A percentile compares a stretch with the other conserved stretches of the same genome.
phyloP scores from a whole-genome alignment of 2,113 vertebrate genomes.

The Acanthochromis polyacanthus region DNA sequence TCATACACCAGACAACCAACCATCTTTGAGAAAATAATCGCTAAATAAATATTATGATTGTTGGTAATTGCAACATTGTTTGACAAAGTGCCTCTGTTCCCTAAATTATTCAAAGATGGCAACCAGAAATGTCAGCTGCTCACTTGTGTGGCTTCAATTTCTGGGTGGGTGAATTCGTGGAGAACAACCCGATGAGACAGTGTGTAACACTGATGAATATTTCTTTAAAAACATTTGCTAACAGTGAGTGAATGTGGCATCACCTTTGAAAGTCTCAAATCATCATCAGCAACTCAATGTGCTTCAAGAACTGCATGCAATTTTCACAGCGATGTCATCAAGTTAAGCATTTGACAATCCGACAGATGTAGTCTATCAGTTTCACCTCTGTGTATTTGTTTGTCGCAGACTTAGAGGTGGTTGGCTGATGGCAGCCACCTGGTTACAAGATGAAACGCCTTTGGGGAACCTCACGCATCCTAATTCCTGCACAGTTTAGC shows the following conservation, averaged over 20 bases:
- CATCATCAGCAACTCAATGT: not conserved
- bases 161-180: not conserved
- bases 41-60: too few relatives aligned
- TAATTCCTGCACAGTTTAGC: slow-evolving; percentile 85
- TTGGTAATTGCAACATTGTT: not conserved
- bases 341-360: slow-evolving; percentile 48
- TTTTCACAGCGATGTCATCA: slow-evolving; percentile 14
- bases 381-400: slow-evolving; percentile 65
- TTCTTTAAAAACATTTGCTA: too few relatives aligned
- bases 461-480: slow-evolving; percentile 75
- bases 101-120: not conserved
- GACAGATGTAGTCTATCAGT: slow-evolving; percentile 59
- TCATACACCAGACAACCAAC: too few relatives aligned
- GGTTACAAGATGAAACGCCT: slow-evolving; percentile 73
- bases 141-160: slow-evolving; percentile 2
- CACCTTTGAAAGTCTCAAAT: not conserved
- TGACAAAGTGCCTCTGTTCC: not conserved
- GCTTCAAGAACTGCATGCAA: not conserved
- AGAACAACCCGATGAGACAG: too few relatives aligned
- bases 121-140: slow-evolving; percentile 6
- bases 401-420: slow-evolving; percentile 59
- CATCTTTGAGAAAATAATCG: too few relatives aligned
- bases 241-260: not conserved
- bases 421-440: slow-evolving; percentile 78
- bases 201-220: too few relatives aligned